phyloP scores from a whole-genome alignment of 2,113 vertebrate genomes.

The Okapia johnstoni region DNA sequence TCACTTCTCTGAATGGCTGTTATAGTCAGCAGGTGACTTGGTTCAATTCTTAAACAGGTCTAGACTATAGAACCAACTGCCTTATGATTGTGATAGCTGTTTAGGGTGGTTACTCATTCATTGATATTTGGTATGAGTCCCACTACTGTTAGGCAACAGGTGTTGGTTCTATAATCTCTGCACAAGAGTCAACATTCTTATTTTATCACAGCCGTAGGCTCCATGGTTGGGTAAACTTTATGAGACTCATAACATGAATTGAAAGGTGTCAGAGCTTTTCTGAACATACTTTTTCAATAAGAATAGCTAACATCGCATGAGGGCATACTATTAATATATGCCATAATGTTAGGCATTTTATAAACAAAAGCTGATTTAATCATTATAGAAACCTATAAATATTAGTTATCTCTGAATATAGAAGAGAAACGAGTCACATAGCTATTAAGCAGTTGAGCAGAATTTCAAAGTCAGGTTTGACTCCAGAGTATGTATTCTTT shows the following conservation, averaged over 20 bases:
- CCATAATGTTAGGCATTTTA: neutral
- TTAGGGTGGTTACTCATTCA: conserved; percentile 70
- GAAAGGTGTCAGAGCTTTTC: neutral
- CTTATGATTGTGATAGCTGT: conserved; percentile 42
- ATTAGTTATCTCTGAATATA: neutral
- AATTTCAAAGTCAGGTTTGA: conserved; percentile 4
- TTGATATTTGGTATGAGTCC: conserved; percentile 54
- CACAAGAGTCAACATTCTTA: conserved; percentile 55
- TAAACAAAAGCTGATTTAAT: neutral
- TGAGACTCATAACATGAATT: neutral
- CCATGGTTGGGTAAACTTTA: conserved; percentile 21
- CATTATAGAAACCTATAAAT: neutral
- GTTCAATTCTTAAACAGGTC: conserved; percentile 27
- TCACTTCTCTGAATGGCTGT: conserved; percentile 1
- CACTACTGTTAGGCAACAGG: conserved; percentile 72
- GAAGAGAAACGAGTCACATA: neutral
- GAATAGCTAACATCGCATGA: neutral
- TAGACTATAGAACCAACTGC: conserved; percentile 59
- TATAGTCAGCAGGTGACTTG: conserved; percentile 56
- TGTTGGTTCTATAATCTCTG: conserved; percentile 64
- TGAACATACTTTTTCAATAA: conserved; percentile 19
- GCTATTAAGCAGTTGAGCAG: neutral
- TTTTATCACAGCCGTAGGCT: conserved; percentile 34
- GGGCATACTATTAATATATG: neutral
- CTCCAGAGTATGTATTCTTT: neutral